These are phyloP conservation scores for Anguilla rostrata DNA, from an alignment of 2,113 vertebrate genomes.

Conservation along the genomic window DNA sequence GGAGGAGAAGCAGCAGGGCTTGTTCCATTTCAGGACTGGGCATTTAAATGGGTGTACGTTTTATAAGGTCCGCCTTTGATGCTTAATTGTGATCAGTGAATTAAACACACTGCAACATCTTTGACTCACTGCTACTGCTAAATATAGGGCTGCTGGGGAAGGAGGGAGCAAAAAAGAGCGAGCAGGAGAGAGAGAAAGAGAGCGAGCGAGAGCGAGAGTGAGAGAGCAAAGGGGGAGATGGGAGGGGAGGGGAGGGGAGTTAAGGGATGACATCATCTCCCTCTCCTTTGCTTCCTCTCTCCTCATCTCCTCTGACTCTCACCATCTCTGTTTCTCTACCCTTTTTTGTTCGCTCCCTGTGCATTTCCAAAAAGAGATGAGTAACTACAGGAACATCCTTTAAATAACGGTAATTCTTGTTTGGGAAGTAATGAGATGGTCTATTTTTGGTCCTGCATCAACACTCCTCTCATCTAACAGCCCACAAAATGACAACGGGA, in stretches of 20 bases:
- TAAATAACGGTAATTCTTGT: conserved; percentile 3
- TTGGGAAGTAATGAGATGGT: neutral
- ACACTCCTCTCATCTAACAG: neutral
- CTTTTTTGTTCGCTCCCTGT: neutral
- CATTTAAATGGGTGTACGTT: neutral
- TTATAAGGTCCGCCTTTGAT: neutral
- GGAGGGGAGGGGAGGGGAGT: conserved; percentile 46
- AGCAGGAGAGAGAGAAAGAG: conserved; percentile 34
- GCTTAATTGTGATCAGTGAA: conserved; percentile 15
- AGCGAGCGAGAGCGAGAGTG: conserved; percentile 15
- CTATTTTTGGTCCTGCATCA: conserved; percentile 1
- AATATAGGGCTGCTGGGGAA: conserved; percentile 55
- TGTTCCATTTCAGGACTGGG: neutral
- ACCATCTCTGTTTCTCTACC: neutral
- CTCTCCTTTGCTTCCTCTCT: conserved; percentile 27
- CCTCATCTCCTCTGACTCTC: conserved; percentile 20
- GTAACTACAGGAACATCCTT: neutral
- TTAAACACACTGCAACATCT: conserved; percentile 32
- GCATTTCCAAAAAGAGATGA: conserved; percentile 11
- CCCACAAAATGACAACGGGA: neutral
- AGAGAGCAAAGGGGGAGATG: conserved; percentile 30
- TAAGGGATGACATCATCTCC: conserved; percentile 66
- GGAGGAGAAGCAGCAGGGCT: conserved; percentile 20
- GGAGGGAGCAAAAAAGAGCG: neutral
- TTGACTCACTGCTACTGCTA: conserved; percentile 51